Percentiles rank a stretch among this genome's conserved stretches.
Conservation (phyloP, 2,888 invertebrate genomes). For the Spisula solida region DNA sequence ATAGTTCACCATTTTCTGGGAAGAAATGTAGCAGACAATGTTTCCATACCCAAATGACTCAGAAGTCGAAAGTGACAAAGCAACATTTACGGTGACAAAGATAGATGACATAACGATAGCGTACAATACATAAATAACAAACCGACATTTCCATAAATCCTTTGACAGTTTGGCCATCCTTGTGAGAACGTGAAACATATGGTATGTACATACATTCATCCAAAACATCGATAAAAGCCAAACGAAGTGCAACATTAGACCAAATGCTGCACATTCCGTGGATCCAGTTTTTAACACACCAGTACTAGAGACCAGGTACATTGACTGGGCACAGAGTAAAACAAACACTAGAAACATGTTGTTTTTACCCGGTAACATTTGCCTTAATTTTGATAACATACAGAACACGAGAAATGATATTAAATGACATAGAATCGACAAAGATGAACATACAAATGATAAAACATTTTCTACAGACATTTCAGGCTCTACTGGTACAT, state of each 20-base stretch:
- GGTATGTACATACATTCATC: conserved; percentile 47
- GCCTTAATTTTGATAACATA: conserved; percentile 42
- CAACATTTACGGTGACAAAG: conserved; percentile 38
- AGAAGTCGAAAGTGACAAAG: neutral
- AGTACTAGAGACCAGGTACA: conserved; percentile 17
- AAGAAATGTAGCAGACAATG: conserved; percentile 56
- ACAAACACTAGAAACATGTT: conserved; percentile 37
- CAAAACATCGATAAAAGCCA: conserved; percentile 52
- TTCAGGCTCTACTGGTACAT: neutral
- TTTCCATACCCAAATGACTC: conserved; percentile 55
- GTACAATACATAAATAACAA: conserved; percentile 41
- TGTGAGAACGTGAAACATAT: conserved; percentile 41
- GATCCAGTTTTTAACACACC: conserved; percentile 10
- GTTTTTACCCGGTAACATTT: conserved; percentile 56
- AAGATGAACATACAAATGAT: conserved; percentile 36
- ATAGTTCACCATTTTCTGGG: conserved; percentile 35
- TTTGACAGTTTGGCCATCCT: neutral
- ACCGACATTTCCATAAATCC: neutral
- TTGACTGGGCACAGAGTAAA: conserved; percentile 17
- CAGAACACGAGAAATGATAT: conserved; percentile 29
- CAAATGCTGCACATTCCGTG: conserved; percentile 35
- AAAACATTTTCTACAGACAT: conserved; percentile 21
- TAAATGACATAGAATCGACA: conserved; percentile 50
- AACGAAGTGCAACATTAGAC: conserved; percentile 51
- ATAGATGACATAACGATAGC: conserved; percentile 19